A percentile compares a stretch with the other conserved stretches of the same genome.
Evolutionary conservation across 2,888 invertebrate genomes (phyloP).

Genomic region (Pelosia muscerda): DNA sequence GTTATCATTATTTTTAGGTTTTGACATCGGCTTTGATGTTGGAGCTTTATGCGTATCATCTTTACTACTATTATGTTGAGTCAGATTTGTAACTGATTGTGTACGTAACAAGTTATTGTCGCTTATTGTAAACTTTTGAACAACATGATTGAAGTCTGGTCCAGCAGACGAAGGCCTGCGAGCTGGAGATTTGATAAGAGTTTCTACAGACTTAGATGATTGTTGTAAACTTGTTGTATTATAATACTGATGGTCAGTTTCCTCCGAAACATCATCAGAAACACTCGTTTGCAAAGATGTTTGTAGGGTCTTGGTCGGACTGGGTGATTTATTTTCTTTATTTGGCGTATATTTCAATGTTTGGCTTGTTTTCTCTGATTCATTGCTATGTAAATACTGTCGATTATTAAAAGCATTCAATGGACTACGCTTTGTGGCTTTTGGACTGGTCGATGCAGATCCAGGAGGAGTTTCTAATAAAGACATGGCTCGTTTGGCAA

Average conservation of each 20-base stretch:
- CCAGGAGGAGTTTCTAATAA: constrained; percentile 73
- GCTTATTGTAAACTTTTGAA: constrained; percentile 56
- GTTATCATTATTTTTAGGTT: constrained; percentile 45
- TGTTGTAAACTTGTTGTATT: constrained; percentile 54
- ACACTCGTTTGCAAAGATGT: constrained; percentile 37
- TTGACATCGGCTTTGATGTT: constrained; percentile 9
- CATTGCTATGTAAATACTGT: constrained; percentile 26
- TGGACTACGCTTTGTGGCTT: constrained; percentile 41
- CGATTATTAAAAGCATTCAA: constrained; percentile 30
- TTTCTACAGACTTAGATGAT: constrained; percentile 67
- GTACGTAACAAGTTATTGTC: constrained; percentile 59
- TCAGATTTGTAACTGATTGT: constrained; percentile 64
- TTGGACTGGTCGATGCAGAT: constrained; percentile 66
- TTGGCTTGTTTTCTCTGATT: constrained; percentile 15
- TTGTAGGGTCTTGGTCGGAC: constrained; percentile 31
- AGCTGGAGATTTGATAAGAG: constrained; percentile 74
- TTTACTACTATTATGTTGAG: constrained; percentile 42
- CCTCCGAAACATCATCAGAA: constrained; percentile 57
- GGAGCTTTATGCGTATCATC: constrained; percentile 28
- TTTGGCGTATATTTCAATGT: constrained; percentile 11
- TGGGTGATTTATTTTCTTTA: constrained; percentile 23
- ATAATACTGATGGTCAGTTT: constrained; percentile 61
- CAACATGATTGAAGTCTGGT: constrained; percentile 54
- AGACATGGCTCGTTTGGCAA: constrained; percentile 68
- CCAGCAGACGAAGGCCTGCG: constrained; percentile 69